These are phyloP conservation scores for Dufourea novaeangliae DNA, from an alignment of 1,140 invertebrate species.

Conservation along the genomic window DNA sequence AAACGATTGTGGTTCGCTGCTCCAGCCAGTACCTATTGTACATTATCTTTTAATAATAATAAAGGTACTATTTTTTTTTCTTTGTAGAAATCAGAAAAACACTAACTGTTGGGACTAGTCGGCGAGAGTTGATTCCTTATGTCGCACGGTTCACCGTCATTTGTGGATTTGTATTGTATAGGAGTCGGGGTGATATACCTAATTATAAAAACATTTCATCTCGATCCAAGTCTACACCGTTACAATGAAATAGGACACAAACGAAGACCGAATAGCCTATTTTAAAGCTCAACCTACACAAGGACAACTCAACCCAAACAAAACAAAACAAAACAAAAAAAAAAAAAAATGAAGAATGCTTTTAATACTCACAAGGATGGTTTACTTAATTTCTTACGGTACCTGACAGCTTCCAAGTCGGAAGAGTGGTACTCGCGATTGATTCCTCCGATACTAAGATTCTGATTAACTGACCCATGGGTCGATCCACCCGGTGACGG, in stretches of 20 bases:
- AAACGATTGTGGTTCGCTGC: slow-evolving; percentile 83
- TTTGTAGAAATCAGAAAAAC: slow-evolving; percentile 2
- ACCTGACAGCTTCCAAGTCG: slow-evolving; percentile 78
- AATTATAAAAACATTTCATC: not conserved
- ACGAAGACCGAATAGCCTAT: not conserved
- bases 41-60: not conserved
- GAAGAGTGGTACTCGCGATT: slow-evolving; percentile 79
- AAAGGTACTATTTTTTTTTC: not conserved
- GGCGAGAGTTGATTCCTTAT: slow-evolving; percentile 76
- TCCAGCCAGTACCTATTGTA: slow-evolving; percentile 78
- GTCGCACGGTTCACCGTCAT: slow-evolving; percentile 72
- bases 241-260: not conserved
- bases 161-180: slow-evolving; percentile 73
- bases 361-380: slow-evolving; percentile 76
- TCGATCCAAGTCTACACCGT: not conserved
- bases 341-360: too few species aligned
- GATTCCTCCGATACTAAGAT: slow-evolving; percentile 70
- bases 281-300: not conserved
- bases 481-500: slow-evolving; percentile 80
- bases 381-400: slow-evolving; percentile 73
- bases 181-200: slow-evolving; percentile 73
- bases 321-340: slow-evolving; percentile 10
- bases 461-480: slow-evolving; percentile 70
- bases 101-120: slow-evolving; percentile 80
- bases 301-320: not conserved